Evolutionary conservation across 2,113 vertebrate species (phyloP).

Genomic region (Chlorodrepanis virens): DNA sequence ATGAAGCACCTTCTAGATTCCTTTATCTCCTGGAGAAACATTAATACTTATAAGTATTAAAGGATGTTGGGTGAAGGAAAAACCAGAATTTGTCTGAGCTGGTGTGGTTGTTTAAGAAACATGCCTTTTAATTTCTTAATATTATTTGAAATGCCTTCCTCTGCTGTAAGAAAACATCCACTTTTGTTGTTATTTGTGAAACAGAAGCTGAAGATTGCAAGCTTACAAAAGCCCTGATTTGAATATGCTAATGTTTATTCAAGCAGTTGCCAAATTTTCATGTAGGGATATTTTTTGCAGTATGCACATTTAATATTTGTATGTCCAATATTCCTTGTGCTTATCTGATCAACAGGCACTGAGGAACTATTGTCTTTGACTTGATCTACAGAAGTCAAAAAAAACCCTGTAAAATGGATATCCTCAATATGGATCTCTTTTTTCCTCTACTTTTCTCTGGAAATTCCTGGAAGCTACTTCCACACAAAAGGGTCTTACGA

Average conservation of each 20-base stretch:
- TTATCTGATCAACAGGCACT: background rate
- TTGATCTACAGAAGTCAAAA: background rate
- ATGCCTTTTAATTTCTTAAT: background rate
- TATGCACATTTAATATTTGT: slow-evolving; percentile 16
- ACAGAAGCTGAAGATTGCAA: background rate
- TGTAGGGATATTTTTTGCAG: background rate
- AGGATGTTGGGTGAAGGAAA: background rate
- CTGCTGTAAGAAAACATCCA: background rate
- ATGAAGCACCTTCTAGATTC: background rate
- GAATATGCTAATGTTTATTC: slow-evolving; percentile 17
- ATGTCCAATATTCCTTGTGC: background rate
- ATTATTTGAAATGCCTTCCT: background rate
- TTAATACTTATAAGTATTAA: background rate
- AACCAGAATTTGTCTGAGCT: background rate
- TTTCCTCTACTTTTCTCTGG: background rate
- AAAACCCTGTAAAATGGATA: background rate
- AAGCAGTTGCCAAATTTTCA: background rate
- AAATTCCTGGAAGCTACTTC: background rate
- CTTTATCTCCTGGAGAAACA: slow-evolving; percentile 25
- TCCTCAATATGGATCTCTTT: background rate
- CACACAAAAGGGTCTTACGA: background rate
- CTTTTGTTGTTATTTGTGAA: background rate
- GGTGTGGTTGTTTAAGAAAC: background rate
- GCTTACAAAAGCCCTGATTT: background rate
- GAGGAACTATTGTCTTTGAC: background rate